phyloP scores from a whole-genome alignment of 1,140 invertebrate species.

The Orussus abietinus region DNA sequence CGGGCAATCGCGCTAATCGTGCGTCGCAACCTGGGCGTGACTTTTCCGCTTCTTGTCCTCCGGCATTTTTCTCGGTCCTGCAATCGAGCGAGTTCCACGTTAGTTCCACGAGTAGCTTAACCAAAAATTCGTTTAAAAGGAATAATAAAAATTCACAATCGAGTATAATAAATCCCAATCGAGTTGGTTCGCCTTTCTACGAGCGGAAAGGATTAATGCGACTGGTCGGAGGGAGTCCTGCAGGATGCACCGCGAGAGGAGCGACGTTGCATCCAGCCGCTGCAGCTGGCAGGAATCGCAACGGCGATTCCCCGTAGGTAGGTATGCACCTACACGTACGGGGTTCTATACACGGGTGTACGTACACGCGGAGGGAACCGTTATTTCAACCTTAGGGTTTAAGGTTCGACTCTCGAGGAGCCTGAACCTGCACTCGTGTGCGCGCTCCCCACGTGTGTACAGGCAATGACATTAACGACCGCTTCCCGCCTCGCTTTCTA shows the following conservation, averaged over 20 bases:
- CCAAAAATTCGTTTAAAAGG: too few species aligned
- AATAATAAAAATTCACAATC: too few species aligned
- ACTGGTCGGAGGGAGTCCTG: constrained; percentile 22
- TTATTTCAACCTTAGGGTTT: constrained; percentile 46
- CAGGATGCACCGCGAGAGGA: constrained; percentile 19
- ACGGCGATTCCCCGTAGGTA: constrained; percentile 21
- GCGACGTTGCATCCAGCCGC: constrained; percentile 6
- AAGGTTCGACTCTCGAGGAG: constrained; percentile 25
- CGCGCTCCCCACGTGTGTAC: constrained; percentile 2
- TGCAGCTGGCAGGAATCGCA: constrained; percentile 28
- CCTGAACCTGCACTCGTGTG: constrained; percentile 10
- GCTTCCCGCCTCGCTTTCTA: not conserved
- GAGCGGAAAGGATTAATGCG: constrained; percentile 7
- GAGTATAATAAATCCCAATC: too few species aligned
- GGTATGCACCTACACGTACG: too few species aligned
- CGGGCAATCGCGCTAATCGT: too few species aligned
- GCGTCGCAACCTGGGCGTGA: too few species aligned
- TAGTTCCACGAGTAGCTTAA: too few species aligned
- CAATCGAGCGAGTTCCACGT: too few species aligned
- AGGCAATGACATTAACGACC: not conserved
- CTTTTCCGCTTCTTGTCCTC: too few species aligned
- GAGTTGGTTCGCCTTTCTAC: not conserved
- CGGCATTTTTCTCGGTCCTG: too few species aligned
- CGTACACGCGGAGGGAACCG: constrained; percentile 29
- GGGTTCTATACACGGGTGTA: constrained; percentile 20